A percentile compares a stretch with the other conserved stretches of the same genome.
Conservation (phyloP, 1,140 invertebrate species). For the Daktulosphaira vitifoliae region DNA sequence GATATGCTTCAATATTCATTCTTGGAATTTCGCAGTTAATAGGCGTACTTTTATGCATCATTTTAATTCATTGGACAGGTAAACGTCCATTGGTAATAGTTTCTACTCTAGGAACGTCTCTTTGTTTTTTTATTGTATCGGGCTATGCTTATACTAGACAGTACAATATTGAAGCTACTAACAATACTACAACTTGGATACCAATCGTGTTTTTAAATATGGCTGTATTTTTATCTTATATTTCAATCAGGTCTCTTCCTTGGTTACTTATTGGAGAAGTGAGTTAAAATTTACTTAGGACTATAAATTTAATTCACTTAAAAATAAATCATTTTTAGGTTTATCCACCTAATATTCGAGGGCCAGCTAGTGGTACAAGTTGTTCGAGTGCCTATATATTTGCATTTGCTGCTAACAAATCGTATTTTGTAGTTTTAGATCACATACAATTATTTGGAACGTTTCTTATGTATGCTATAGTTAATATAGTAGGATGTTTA, state of each 20-base stretch:
- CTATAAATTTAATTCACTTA: not conserved
- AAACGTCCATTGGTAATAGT: constrained; percentile 58
- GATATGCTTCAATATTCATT: constrained; percentile 61
- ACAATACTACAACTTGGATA: constrained; percentile 48
- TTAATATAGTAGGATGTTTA: constrained; percentile 47
- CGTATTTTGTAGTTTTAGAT: constrained; percentile 47
- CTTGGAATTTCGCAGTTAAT: constrained; percentile 58
- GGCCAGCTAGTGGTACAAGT: constrained; percentile 56
- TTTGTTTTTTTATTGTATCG: constrained; percentile 53
- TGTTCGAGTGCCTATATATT: constrained; percentile 63
- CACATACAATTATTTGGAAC: constrained; percentile 55
- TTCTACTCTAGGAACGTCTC: constrained; percentile 53
- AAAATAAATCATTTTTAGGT: constrained; percentile 41
- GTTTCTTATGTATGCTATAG: constrained; percentile 56
- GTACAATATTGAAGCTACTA: not conserved
- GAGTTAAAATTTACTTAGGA: constrained; percentile 39
- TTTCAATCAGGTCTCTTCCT: constrained; percentile 59
- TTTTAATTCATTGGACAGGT: constrained; percentile 58
- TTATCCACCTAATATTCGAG: constrained; percentile 55
- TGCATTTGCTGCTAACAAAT: constrained; percentile 61
- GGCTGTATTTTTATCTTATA: constrained; percentile 58
- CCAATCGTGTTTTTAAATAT: constrained; percentile 56
- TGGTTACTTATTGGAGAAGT: constrained; percentile 71
- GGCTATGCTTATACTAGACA: constrained; percentile 47
- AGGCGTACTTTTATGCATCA: constrained; percentile 54